These are phyloP conservation scores for Oxytorus armatus DNA, from an alignment of 2,888 invertebrate genomes.

Conservation along the genomic window DNA sequence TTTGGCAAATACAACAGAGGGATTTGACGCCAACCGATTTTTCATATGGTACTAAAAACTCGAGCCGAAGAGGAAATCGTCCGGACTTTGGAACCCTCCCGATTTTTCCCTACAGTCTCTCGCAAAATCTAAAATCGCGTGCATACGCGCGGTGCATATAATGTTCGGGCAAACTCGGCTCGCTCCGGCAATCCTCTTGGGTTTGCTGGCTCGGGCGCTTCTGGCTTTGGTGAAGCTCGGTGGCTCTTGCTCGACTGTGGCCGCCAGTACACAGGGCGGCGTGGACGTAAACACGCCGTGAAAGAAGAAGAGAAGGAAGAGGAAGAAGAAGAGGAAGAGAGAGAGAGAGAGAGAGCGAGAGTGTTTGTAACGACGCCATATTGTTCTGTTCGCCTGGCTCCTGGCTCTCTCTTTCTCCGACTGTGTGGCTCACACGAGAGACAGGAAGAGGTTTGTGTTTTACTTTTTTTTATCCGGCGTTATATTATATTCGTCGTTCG, in stretches of 20 bases:
- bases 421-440: neutral
- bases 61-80: slow-evolving; percentile 65
- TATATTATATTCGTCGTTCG: neutral
- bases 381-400: slow-evolving; percentile 32
- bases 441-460: slow-evolving; percentile 63
- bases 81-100: slow-evolving; percentile 58
- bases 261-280: slow-evolving; percentile 56
- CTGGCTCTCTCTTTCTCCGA: slow-evolving; percentile 26
- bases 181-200: slow-evolving; percentile 59
- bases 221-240: slow-evolving; percentile 4
- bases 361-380: slow-evolving; percentile 49
- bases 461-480: slow-evolving; percentile 22
- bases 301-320: slow-evolving; percentile 47
- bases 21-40: neutral
- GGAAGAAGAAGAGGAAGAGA: slow-evolving; percentile 44
- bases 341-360: slow-evolving; percentile 29
- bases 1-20: too few relatives aligned
- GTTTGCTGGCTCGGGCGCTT: slow-evolving; percentile 10
- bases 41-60: slow-evolving; percentile 8
- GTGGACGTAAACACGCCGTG: slow-evolving; percentile 66
- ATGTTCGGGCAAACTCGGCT: slow-evolving; percentile 68
- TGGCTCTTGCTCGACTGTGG: slow-evolving; percentile 17
- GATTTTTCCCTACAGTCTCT: slow-evolving; percentile 58
- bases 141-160: slow-evolving; percentile 42
- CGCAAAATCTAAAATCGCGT: slow-evolving; percentile 39